Evolutionary conservation across 64 coral and sea anemone species (phyloP), one percentile per base, ranked within the genome.

Genomic region (Porites australiensis): DNA sequence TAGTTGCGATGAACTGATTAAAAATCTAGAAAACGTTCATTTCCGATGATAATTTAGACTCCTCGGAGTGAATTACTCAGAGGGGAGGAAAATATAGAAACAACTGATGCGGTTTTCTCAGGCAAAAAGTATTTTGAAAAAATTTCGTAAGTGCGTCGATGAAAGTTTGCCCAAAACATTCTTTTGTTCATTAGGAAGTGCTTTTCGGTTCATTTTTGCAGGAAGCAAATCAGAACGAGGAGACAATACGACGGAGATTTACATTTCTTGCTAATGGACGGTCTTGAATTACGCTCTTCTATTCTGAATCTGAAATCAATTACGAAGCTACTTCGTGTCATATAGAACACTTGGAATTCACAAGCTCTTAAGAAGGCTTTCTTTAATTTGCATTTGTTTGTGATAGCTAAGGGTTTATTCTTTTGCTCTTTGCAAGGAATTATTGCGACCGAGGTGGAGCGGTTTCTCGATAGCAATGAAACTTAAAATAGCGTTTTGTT

Each of bases 161-260:
- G 45, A 75, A 11, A 19, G 47, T 6, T 18, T 13, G 15, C 46
- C 21, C 13, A 52, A 50, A 68, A 4, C 9, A 21, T 52, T 84
- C 51, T 84, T 84, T 50, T 16, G 44, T 52, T 69, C 46, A 84
- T 67, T 84, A 84, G 68, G 10, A 68, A 67, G 68, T 9, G 8
- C 61, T 66, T 84, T 84, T 84, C 81, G 63, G 44, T 68, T 22
- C 81, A n/a, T 47, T 84, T 84, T 66, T 61, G 68, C 81, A 67
- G 60, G 47, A 82, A 84, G 81, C 59, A 84, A 84, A 84, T 84
- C 81, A 84, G 44, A 51, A 84, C 81, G 63, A 50, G 51, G 44
- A 84, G 61, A 84, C 81, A 84, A 84, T 84, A 68, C 64, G 44
- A 51, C 81, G 81, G 61, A 68, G 81, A 84, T 84, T 84, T 84